Conservation (phyloP, 2,797 vertebrate genomes). For the Chiroxiphia lanceolata region DNA sequence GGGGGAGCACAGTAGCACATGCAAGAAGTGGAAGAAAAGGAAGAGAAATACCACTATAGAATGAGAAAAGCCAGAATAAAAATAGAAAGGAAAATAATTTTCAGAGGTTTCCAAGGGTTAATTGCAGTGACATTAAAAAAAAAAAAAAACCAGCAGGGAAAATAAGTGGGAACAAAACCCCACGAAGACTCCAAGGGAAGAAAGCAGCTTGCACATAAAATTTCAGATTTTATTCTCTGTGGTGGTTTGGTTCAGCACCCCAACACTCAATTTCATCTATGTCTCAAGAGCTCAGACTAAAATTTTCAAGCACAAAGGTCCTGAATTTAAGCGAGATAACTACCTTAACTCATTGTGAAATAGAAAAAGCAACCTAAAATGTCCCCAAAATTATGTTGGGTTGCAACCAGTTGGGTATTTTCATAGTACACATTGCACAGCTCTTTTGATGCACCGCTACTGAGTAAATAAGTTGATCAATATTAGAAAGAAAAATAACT, state of each 20-base stretch:
- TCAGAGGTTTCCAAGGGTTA: slow-evolving; percentile 3
- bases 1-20: not conserved
- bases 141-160: not conserved
- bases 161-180: not conserved
- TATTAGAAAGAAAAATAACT: not conserved
- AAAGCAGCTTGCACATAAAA: not conserved
- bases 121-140: not conserved
- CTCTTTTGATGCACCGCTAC: not conserved
- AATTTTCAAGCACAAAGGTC: not conserved
- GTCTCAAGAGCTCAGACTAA: not conserved
- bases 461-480: not conserved
- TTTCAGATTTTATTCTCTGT: not conserved
- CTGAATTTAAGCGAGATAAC: not conserved
- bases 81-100: slow-evolving; percentile 12
- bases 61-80: not conserved
- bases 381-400: not conserved
- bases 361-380: not conserved
- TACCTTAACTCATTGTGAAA: not conserved
- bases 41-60: not conserved
- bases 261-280: not conserved
- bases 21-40: not conserved
- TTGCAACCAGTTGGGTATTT: not conserved
- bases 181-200: not conserved
- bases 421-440: not conserved
- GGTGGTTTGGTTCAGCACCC: not conserved